phyloP scores from a whole-genome alignment of 2,113 vertebrate species.

The Castor canadensis region DNA sequence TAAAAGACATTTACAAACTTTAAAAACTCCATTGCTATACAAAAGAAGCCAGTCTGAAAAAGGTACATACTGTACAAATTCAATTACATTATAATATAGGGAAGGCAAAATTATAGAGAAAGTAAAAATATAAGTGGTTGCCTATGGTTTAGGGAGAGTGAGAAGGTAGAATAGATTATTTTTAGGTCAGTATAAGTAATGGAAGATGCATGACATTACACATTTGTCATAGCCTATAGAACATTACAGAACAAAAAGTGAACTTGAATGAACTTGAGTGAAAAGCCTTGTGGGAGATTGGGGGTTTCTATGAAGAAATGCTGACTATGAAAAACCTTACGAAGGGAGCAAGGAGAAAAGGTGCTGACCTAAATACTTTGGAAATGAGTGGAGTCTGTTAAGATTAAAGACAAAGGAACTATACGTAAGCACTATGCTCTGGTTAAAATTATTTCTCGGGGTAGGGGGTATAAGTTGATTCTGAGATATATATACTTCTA shows the following conservation, averaged over 20 bases:
- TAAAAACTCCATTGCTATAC: background rate
- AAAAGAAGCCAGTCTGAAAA: background rate
- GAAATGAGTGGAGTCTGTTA: background rate
- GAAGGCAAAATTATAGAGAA: background rate
- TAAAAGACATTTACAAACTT: background rate
- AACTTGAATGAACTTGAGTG: background rate
- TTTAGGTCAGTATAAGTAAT: background rate
- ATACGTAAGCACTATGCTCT: background rate
- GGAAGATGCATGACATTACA: background rate
- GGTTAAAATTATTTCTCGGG: background rate
- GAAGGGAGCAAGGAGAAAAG: background rate
- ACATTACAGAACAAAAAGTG: background rate
- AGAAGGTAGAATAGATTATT: background rate
- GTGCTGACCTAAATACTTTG: background rate
- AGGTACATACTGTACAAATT: background rate
- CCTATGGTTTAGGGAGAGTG: background rate
- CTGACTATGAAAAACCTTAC: background rate
- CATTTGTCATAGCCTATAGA: background rate
- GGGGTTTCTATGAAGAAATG: background rate
- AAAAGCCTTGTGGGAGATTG: background rate
- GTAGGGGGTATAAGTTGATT: background rate
- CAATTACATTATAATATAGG: background rate
- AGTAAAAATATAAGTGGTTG: background rate
- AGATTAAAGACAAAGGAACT: background rate
- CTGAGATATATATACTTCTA: background rate